Conservation (phyloP, 2,113 vertebrate genomes). For the Onychostruthus taczanowskii region DNA sequence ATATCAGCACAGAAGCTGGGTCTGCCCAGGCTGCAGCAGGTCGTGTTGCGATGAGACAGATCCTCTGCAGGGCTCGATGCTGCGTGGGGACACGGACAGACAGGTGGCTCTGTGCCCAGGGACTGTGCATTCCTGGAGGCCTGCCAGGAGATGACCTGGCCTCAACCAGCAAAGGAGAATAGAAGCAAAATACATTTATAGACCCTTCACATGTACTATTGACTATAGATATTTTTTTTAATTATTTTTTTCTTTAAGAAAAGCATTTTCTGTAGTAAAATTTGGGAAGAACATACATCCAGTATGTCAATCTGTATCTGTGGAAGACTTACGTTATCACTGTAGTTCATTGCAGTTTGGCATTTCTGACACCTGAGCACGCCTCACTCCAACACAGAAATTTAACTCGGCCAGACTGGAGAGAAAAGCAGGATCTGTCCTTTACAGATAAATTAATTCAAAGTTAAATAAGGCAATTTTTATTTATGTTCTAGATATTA, state of each 20-base stretch:
- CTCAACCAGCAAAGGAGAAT: neutral
- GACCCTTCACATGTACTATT: neutral
- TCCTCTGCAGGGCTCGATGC: accelerated
- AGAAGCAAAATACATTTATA: neutral
- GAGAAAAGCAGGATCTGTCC: neutral
- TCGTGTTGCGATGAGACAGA: neutral
- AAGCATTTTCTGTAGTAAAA: neutral
- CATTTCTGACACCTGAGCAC: neutral
- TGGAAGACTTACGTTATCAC: neutral
- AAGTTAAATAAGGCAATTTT: conserved; percentile 29
- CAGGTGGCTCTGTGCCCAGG: neutral
- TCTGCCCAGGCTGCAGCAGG: neutral
- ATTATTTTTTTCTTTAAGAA: neutral
- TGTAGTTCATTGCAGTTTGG: neutral
- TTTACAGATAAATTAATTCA: conserved; percentile 27
- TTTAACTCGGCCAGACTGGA: neutral
- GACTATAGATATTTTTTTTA: neutral
- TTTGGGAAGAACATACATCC: neutral
- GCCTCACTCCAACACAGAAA: neutral
- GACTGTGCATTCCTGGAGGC: neutral
- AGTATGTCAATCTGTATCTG: neutral
- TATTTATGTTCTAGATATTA: conserved; percentile 23
- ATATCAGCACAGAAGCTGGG: too few relatives aligned
- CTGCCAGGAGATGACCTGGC: neutral
- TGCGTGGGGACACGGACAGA: accelerated